Percentiles rank a stretch among this genome's conserved stretches.
phyloP scores from a whole-genome alignment of 2,113 vertebrate genomes.

The Trichomycterus rosablanca region DNA sequence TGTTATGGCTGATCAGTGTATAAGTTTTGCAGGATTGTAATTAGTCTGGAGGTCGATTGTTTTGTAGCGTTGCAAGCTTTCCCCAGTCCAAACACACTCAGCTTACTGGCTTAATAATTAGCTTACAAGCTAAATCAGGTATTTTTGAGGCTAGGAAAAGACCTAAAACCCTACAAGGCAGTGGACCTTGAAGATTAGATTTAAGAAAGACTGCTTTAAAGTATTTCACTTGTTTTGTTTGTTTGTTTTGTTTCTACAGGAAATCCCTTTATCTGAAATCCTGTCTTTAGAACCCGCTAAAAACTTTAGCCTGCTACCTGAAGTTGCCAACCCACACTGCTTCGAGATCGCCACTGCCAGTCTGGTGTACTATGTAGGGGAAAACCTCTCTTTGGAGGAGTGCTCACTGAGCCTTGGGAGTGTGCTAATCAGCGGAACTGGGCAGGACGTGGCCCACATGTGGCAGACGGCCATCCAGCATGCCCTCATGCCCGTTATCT shows the following conservation, averaged over 20 bases:
- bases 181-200: no score
- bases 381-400: conserved; percentile 72
- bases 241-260: conserved; percentile 62
- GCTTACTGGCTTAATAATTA: no score
- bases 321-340: conserved; percentile 84
- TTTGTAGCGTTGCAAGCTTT: no score
- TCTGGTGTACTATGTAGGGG: conserved; percentile 88
- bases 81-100: no score
- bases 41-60: no score
- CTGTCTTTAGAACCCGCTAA: conserved; percentile 87
- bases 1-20: no score
- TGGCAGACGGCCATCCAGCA: conserved; percentile 97
- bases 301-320: conserved; percentile 73
- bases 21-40: no score
- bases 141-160: no score
- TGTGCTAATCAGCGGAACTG: conserved; percentile 76
- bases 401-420: conserved; percentile 62
- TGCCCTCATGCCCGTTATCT: conserved; percentile 89
- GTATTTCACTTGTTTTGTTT: not conserved
- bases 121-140: no score
- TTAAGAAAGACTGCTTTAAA: no score
- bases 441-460: conserved; percentile 84
- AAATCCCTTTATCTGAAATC: conserved; percentile 95
- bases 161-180: no score
- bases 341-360: conserved; percentile 90